Base-by-base conservation (phyloP, 2,113 vertebrate species). In the Caracal caracal region DNA sequence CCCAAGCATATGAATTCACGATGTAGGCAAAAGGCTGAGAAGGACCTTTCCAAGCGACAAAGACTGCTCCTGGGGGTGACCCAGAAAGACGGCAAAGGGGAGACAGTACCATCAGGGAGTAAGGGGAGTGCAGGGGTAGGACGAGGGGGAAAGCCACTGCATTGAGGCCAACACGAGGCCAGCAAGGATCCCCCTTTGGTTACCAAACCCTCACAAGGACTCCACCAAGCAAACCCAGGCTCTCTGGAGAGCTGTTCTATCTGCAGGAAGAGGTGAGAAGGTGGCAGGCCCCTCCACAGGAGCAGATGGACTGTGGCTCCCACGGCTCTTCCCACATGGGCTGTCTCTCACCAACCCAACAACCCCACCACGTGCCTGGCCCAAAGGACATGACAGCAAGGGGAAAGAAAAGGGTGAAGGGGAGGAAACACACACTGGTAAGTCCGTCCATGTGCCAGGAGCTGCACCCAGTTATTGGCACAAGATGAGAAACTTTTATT, bases 201-300 rank as follows among this genome's bases (percentile, higher is more conserved):
- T 49, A 84, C 26, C 75, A 66, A 30, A 5, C 65, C 19, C 33
- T 61, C 40, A 75, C 10, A 30, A 94, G 35, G 49, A 24, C 40
- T 61, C 68, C 12, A 30, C 7, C 6, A 0, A 20, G 70, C 70
- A 40, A 73, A 82, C 49, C 65, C 56, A 70, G 73, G n/a, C 9
- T 88, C 22, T 22, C 11, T n/a, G 35, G 56, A 24, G 53, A 89
- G 53, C 71, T 40, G 6, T 53, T 53, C 24, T 8, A 10, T 49
- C 71, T 16, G 8, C 28, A 40, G 59, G 28, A 89, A 63, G 59
- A 88, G 11, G 28, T 47, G 65, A 47, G 37, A 16, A 5, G 47
- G 8, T 16, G 0, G 16, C 1, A 0, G 28, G 65, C 33, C 40
- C 35, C 80, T 26, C 30, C 7, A 81, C 33, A 6, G 0, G 37